Conservation (phyloP, 2,888 invertebrate species). For the Galerucella pusilla region DNA sequence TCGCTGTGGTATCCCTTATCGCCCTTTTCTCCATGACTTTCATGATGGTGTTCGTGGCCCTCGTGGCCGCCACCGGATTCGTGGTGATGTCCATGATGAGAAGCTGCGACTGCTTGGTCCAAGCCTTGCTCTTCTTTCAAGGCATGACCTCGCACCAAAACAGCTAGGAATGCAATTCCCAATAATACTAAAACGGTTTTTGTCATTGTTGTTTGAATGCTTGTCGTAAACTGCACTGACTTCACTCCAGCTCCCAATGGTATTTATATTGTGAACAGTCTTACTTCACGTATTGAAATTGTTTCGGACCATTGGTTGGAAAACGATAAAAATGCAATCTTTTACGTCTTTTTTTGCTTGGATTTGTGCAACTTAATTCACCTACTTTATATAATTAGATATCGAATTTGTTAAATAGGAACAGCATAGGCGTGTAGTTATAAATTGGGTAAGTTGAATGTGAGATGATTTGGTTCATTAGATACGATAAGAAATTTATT, state of each 20-base stretch:
- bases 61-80: constrained; percentile 78
- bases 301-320: constrained; percentile 58
- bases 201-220: constrained; percentile 50
- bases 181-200: constrained; percentile 57
- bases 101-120: constrained; percentile 67
- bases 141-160: constrained; percentile 47
- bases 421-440: constrained; percentile 8
- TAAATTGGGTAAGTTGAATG: neutral
- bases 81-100: constrained; percentile 66
- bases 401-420: constrained; percentile 4
- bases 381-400: constrained; percentile 20
- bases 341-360: constrained; percentile 46
- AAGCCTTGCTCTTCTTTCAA: constrained; percentile 32
- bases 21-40: constrained; percentile 79
- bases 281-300: constrained; percentile 52
- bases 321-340: constrained; percentile 48
- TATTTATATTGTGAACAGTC: constrained; percentile 55
- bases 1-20: constrained; percentile 81
- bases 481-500: neutral
- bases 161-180: constrained; percentile 48
- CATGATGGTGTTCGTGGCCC: constrained; percentile 75
- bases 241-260: constrained; percentile 32
- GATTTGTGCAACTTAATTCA: constrained; percentile 46
- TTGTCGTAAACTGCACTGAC: constrained; percentile 45
- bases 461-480: neutral